A percentile compares a stretch with the other conserved stretches of the same genome.
These are phyloP conservation scores for Mus caroli DNA, from an alignment of 2,797 vertebrate species.

Conservation along the genomic window DNA sequence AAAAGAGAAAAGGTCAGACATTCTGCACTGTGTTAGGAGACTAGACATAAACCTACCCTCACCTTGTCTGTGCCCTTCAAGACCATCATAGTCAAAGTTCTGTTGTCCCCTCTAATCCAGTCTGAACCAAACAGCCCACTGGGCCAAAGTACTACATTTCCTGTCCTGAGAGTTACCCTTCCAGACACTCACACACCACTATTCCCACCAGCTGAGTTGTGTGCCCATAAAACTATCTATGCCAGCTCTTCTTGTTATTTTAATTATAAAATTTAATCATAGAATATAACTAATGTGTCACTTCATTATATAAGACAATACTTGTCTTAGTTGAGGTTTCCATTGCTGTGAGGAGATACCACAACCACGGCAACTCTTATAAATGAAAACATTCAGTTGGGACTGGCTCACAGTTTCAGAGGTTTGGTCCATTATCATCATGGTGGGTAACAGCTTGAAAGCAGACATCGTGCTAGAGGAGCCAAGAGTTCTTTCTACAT, in stretches of 20 bases:
- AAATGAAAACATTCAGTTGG: not conserved
- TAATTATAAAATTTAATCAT: constrained; percentile 26
- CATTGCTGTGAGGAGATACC: not conserved
- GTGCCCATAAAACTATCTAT: not conserved
- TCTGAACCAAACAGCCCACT: not conserved
- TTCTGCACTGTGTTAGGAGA: not conserved
- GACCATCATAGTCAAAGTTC: not conserved
- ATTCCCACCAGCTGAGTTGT: not conserved
- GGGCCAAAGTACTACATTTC: not conserved
- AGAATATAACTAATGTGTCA: not conserved
- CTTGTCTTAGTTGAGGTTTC: not conserved
- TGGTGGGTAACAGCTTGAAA: not conserved
- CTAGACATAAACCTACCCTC: not conserved
- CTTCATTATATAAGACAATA: not conserved
- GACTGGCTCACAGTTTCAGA: not conserved
- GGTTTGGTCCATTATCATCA: not conserved
- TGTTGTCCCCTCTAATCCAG: not conserved
- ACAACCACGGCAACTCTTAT: not conserved
- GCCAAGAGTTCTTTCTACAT: not conserved
- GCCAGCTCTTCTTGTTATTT: not conserved
- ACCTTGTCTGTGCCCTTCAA: not conserved
- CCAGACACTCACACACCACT: not conserved
- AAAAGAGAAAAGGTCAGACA: constrained; percentile 6
- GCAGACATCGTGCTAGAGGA: not conserved
- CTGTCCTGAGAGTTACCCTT: not conserved